phyloP scores from a whole-genome alignment of 2,113 vertebrate genomes.

The Sphyrna mokarran region DNA sequence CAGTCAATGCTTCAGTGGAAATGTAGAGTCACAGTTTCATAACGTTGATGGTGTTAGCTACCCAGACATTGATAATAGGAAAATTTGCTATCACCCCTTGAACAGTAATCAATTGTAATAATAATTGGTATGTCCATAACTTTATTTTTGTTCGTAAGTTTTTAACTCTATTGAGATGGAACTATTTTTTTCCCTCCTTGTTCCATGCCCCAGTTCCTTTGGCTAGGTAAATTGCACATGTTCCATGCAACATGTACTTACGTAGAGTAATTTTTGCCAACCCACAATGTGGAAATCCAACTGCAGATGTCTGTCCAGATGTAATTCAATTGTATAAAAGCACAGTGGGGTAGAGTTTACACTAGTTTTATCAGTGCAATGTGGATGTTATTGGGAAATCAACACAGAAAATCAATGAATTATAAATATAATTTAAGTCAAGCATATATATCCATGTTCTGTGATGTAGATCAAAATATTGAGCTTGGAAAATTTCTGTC shows the following conservation, averaged over 20 bases:
- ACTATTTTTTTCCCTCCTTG: background rate
- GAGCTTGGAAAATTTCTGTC: background rate
- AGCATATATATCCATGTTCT: background rate
- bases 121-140: too few species aligned
- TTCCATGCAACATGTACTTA: too few species aligned
- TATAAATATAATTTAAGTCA: background rate
- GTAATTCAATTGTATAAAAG: background rate
- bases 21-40: too few species aligned
- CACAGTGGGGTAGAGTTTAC: background rate
- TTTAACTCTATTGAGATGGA: background rate
- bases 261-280: background rate
- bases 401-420: background rate
- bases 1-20: too few species aligned
- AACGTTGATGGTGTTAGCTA: too few species aligned
- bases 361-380: too few species aligned
- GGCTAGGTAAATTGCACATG: background rate
- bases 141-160: background rate
- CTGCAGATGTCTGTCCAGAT: background rate
- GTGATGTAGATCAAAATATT: background rate
- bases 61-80: background rate
- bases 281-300: background rate
- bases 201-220: background rate
- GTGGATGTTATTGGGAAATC: background rate
- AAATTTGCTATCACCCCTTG: background rate
- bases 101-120: background rate